Conservation (phyloP, 1,140 invertebrate genomes). For the Ylistrum balloti region DNA sequence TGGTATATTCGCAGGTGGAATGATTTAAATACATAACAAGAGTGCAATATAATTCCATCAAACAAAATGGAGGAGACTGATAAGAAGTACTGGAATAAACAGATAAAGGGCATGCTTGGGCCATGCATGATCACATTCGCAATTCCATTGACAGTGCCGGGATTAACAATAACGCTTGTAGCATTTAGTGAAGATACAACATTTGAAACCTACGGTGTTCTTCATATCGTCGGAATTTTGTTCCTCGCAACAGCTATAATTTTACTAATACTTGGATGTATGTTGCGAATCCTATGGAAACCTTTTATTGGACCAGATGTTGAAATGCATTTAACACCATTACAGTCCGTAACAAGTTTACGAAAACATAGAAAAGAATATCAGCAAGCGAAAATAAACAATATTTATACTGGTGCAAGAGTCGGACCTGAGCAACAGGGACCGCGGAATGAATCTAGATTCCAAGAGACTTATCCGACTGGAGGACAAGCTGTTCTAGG, state of each 20-base stretch:
- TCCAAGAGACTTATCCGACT: background rate
- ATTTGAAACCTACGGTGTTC: constrained; percentile 64
- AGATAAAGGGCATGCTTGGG: constrained; percentile 63
- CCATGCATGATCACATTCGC: constrained; percentile 70
- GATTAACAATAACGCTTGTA: constrained; percentile 67
- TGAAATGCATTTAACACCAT: constrained; percentile 57
- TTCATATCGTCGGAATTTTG: constrained; percentile 67
- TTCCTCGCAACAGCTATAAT: constrained; percentile 58
- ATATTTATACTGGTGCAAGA: background rate
- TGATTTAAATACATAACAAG: background rate
- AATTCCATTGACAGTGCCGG: constrained; percentile 67
- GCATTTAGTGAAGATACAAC: constrained; percentile 65
- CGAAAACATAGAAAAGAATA: background rate
- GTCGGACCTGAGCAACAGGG: background rate
- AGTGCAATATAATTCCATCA: background rate
- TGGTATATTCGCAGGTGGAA: background rate
- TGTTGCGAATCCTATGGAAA: constrained; percentile 57
- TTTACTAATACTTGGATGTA: constrained; percentile 61
- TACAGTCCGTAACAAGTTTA: constrained; percentile 45
- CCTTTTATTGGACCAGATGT: constrained; percentile 55
- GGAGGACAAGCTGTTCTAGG: background rate
- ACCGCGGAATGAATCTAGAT: background rate
- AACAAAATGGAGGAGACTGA: background rate
- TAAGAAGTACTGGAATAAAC: constrained; percentile 58
- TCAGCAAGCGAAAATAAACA: background rate